Conservation (phyloP, 2,113 vertebrate species). For the Oxyura jamaicensis region DNA sequence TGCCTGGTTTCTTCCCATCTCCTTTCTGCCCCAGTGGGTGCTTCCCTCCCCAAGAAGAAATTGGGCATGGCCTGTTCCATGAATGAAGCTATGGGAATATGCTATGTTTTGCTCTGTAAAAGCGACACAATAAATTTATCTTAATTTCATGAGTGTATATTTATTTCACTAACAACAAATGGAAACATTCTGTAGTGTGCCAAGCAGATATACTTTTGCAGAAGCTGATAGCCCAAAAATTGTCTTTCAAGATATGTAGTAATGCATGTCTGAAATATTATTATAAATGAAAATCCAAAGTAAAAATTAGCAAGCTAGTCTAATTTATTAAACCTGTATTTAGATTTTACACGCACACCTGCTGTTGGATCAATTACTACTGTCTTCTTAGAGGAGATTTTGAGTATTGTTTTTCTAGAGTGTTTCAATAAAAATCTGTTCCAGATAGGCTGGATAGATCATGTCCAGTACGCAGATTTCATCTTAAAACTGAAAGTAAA, state of each 20-base stretch:
- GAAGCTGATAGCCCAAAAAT: background rate
- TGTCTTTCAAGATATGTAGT: background rate
- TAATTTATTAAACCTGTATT: constrained; percentile 3
- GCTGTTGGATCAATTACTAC: background rate
- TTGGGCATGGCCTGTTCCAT: accelerated
- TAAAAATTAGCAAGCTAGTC: background rate
- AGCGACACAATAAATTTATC: background rate
- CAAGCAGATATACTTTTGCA: background rate
- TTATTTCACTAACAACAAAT: background rate
- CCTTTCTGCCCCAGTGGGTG: background rate
- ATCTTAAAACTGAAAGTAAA: background rate
- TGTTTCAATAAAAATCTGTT: background rate
- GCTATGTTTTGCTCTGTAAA: background rate
- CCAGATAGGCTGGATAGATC: background rate
- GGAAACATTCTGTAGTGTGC: background rate
- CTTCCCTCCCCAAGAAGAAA: accelerated
- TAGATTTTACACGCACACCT: background rate
- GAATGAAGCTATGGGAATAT: background rate
- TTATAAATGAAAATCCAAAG: constrained; percentile 7
- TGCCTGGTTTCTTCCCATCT: background rate
- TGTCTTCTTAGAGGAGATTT: too few species aligned
- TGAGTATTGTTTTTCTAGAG: background rate
- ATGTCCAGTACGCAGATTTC: background rate
- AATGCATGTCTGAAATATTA: background rate
- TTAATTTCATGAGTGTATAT: background rate